Evolutionary conservation across 2,113 vertebrate genomes (phyloP).

Genomic region (Osmerus mordax): DNA sequence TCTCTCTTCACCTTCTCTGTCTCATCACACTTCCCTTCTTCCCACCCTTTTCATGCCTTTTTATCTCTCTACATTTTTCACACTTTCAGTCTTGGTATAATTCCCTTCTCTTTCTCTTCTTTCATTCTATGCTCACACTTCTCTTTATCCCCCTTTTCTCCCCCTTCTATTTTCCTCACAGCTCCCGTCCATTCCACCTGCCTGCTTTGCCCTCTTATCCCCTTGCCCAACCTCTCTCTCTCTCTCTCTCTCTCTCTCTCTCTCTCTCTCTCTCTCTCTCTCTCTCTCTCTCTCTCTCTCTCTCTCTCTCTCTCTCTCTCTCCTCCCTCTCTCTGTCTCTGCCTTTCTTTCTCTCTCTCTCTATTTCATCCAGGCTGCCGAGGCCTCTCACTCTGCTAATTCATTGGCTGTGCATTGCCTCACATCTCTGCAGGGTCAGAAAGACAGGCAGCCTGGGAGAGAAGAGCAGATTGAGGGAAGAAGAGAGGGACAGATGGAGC

Average conservation of each 20-base stretch:
- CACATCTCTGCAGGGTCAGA: constrained; percentile 65
- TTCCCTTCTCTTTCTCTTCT: constrained; percentile 8
- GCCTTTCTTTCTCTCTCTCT: too few relatives aligned
- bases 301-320: constrained; percentile 10
- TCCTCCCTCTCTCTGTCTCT: too few relatives aligned
- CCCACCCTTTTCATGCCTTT: constrained; percentile 8
- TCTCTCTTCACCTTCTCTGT: constrained; percentile 35
- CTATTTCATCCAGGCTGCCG: constrained; percentile 55
- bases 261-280: not conserved
- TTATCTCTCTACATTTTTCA: not conserved
- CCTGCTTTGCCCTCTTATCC: constrained; percentile 53
- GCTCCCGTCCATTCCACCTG: not conserved
- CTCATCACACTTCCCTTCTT: constrained; percentile 33
- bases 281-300: constrained; percentile 13
- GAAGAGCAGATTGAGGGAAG: constrained; percentile 7
- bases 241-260: constrained; percentile 2
- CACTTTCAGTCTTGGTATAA: constrained; percentile 26
- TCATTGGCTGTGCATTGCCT: constrained; percentile 65
- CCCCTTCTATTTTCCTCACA: not conserved
- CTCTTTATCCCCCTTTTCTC: not conserved
- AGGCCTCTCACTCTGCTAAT: constrained; percentile 59
- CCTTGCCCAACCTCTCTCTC: constrained; percentile 25
- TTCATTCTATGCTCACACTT: not conserved
- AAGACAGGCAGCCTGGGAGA: constrained; percentile 45
- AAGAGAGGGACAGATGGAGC: constrained; percentile 2